phyloP scores from a whole-genome alignment of 1,140 invertebrate species.

The Micrasema minimum region DNA sequence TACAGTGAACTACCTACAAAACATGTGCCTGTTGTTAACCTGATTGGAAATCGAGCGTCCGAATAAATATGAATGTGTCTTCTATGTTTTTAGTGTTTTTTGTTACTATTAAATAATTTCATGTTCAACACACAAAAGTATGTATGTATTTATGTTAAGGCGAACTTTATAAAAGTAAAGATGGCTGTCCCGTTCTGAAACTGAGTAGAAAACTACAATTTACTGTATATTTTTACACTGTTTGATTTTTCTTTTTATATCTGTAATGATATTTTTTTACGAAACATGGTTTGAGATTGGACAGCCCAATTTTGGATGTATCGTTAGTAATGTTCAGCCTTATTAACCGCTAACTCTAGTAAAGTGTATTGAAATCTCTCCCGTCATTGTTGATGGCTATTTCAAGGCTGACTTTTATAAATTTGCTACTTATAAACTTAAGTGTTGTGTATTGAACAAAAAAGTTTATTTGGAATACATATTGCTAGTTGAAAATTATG shows the following conservation, averaged over 20 bases:
- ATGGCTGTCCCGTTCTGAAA: neutral
- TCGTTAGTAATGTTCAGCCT: constrained; percentile 3
- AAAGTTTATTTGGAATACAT: constrained; percentile 28
- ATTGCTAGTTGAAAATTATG: neutral
- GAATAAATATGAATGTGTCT: constrained; percentile 36
- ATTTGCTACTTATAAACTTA: constrained; percentile 34
- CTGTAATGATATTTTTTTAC: too few relatives aligned
- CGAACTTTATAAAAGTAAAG: neutral
- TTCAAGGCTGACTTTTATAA: constrained; percentile 33
- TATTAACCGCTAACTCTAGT: constrained; percentile 12
- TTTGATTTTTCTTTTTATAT: too few relatives aligned
- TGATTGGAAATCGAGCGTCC: constrained; percentile 32
- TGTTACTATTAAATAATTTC: constrained; percentile 25
- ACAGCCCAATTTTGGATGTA: neutral
- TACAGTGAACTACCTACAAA: constrained; percentile 20
- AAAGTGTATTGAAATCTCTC: constrained; percentile 12
- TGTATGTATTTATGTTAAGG: constrained; percentile 14
- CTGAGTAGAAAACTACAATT: too few relatives aligned
- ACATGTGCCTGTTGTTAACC: constrained; percentile 33
- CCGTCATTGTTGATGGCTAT: constrained; percentile 14
- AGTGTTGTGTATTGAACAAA: constrained; percentile 31
- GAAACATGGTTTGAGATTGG: too few relatives aligned
- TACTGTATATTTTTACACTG: too few relatives aligned
- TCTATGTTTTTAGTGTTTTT: constrained; percentile 21
- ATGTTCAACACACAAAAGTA: constrained; percentile 33